Conservation (phyloP, 1,140 invertebrate genomes). For the Pteromalus puparum region DNA sequence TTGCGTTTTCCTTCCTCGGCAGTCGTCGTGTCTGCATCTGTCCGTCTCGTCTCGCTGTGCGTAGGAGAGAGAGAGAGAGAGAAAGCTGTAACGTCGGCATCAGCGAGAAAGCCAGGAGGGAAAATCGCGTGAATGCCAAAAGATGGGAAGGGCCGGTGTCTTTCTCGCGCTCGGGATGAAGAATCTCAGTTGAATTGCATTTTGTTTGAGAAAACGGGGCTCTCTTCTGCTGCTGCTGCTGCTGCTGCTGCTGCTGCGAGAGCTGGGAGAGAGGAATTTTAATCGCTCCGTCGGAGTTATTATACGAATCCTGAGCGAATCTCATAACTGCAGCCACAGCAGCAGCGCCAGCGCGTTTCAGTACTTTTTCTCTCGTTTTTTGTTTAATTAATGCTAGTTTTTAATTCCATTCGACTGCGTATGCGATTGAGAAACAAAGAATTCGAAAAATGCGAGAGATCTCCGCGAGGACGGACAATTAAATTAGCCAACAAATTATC, state of each 20-base stretch:
- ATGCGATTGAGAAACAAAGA: neutral
- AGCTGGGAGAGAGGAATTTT: neutral
- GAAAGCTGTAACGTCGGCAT: neutral
- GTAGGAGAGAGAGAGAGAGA: neutral
- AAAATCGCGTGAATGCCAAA: conserved; percentile 23
- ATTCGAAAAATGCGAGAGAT: neutral
- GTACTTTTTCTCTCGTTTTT: neutral
- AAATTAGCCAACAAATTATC: neutral
- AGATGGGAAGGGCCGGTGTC: neutral
- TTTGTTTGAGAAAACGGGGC: conserved; percentile 2
- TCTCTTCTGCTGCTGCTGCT: neutral
- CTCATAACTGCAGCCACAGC: neutral
- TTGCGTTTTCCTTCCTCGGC: neutral
- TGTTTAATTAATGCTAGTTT: neutral
- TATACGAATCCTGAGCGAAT: conserved; percentile 9
- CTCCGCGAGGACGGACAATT: neutral
- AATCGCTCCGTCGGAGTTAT: conserved; percentile 12
- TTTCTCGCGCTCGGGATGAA: conserved; percentile 17
- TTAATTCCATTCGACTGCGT: neutral
- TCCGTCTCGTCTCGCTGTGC: neutral
- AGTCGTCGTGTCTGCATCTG: neutral
- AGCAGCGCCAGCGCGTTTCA: neutral
- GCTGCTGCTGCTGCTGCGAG: neutral
- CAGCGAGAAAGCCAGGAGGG: neutral
- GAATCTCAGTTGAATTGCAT: conserved; percentile 23